Evolutionary conservation across 2,888 invertebrate species (phyloP).

Genomic region (Catocala fraxini): DNA sequence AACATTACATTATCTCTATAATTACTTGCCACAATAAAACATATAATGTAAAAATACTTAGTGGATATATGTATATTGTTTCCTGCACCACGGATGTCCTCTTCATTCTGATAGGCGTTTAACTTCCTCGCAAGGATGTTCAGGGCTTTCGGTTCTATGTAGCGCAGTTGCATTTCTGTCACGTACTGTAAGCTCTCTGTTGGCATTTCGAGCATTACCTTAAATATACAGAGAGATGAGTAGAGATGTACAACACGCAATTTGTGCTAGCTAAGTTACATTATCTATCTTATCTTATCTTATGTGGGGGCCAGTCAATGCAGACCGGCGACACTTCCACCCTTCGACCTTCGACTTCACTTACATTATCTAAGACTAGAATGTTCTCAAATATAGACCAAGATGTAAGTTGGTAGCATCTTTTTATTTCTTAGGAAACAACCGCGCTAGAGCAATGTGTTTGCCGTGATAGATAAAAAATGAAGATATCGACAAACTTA

Average conservation of each 20-base stretch:
- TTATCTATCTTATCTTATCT: too few species aligned
- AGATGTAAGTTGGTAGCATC: too few species aligned
- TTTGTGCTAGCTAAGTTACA: too few species aligned
- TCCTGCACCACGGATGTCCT: slow-evolving; percentile 5
- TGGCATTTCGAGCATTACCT: slow-evolving; percentile 76
- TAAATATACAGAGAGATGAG: background rate
- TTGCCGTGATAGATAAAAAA: too few species aligned
- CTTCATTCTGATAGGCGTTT: slow-evolving; percentile 54
- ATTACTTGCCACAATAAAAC: background rate
- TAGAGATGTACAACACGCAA: background rate
- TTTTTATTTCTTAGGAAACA: too few species aligned
- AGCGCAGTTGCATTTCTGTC: slow-evolving; percentile 66
- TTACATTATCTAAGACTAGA: too few species aligned
- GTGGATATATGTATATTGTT: background rate
- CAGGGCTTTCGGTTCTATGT: slow-evolving; percentile 63
- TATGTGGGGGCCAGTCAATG: too few species aligned
- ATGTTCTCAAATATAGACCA: too few species aligned
- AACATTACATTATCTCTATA: background rate
- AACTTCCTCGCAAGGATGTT: slow-evolving; percentile 73
- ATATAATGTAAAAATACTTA: slow-evolving; percentile 1
- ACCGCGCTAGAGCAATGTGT: too few species aligned
- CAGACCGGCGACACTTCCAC: too few species aligned
- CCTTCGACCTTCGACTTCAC: too few species aligned
- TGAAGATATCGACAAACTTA: too few species aligned
- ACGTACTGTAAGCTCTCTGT: slow-evolving; percentile 62